Evolutionary conservation across 2,888 invertebrate species (phyloP), one percentile per base, ranked within the genome.

Genomic region (Dioctria rufipes): DNA sequence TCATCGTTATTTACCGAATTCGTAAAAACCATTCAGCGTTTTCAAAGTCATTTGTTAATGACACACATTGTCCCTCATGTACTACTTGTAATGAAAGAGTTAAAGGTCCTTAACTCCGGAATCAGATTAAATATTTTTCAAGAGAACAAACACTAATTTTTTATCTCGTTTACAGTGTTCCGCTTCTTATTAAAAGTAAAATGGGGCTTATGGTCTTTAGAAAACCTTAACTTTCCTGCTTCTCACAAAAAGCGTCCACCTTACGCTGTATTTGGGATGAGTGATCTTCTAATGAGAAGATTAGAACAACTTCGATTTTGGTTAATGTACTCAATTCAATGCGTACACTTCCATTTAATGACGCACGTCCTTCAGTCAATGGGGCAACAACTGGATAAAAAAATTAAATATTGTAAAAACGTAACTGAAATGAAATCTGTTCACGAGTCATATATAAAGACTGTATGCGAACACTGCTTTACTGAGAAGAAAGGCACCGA

Each of bases 221-320:
- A 90, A 83, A 90, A 89, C 82, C 84, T 92, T 11, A 85, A 85
- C 80, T 91, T 91, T 80, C 83, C 87, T 2, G 84, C 84, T 0
- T 85, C 85, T 3, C 83, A 82, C 46, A 86, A 86, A 13, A 82
- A 83, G 0, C 80, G 83, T 2, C 78, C 84, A 13, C 84, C 86
- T 0, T 88, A 86, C 78, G 85, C 84, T 0, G 84, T 85, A 3
- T 83, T 88, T 49, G 86, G 86, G 83, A 85, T 88, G 81, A 83
- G 86, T 3, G 88, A 87, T 46, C 82, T 88, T 65, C 85, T 87
- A n/a, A 85, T 88, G 81, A 88, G 90, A 42, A 88, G 91, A 3
- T 85, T 92, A 51, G 90, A 91, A 80, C 89, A 91, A 46, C 83
- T 91, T 39, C 88, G 91, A 80, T 91, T 91, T 83, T 91, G 91